Percentiles rank a stretch among this genome's conserved stretches.
Evolutionary conservation across 2,888 invertebrate species (phyloP).

Genomic region (Malacosoma neustria): DNA sequence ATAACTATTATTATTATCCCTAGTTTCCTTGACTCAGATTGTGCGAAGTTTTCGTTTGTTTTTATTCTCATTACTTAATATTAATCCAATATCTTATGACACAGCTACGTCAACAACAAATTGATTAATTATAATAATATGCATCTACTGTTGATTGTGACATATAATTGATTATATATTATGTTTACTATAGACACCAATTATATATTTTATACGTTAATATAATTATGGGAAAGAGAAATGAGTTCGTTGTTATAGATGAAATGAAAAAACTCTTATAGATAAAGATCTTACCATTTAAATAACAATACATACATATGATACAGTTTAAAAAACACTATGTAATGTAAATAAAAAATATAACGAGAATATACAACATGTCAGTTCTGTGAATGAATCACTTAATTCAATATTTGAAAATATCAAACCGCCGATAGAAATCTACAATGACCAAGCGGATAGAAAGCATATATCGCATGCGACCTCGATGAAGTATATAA

Average conservation of each 20-base stretch:
- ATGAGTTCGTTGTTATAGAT: constrained; percentile 53
- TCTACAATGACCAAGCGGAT: constrained; percentile 27
- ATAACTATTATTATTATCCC: constrained; percentile 47
- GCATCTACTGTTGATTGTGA: constrained; percentile 45
- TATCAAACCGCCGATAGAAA: neutral
- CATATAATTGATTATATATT: constrained; percentile 26
- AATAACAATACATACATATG: constrained; percentile 68
- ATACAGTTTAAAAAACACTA: constrained; percentile 56
- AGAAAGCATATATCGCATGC: constrained; percentile 44
- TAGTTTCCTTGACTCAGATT: constrained; percentile 64
- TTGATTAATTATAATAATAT: constrained; percentile 34
- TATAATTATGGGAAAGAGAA: constrained; percentile 39
- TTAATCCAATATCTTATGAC: constrained; percentile 48
- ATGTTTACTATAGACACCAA: constrained; percentile 61
- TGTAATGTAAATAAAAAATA: constrained; percentile 56
- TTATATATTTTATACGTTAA: constrained; percentile 47
- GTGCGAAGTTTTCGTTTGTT: constrained; percentile 66
- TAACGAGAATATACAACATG: constrained; percentile 69
- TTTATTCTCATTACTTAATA: constrained; percentile 33
- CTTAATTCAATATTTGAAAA: constrained; percentile 38
- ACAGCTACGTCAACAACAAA: constrained; percentile 59
- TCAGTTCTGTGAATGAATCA: constrained; percentile 75
- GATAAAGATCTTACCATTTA: constrained; percentile 62
- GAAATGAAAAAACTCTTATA: constrained; percentile 21
- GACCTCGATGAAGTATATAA: constrained; percentile 42